phyloP scores from a whole-genome alignment of 1,140 invertebrate species.

The Magallana angulata region DNA sequence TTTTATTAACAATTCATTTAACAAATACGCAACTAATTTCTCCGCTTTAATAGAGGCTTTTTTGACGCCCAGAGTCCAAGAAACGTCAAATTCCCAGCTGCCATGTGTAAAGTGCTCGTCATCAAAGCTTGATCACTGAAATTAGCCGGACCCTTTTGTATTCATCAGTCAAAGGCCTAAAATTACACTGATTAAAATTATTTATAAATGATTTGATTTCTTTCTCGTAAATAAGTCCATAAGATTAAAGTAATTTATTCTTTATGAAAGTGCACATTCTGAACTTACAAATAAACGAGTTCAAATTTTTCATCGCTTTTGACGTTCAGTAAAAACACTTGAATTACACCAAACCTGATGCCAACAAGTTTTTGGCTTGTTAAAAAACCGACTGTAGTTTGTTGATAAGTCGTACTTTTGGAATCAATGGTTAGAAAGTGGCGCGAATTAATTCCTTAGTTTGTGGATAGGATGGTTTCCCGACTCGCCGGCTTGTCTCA shows the following conservation, averaged over 20 bases:
- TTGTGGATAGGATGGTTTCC: background rate
- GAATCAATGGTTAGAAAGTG: slow-evolving; percentile 1
- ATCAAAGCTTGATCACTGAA: background rate
- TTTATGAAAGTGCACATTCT: background rate
- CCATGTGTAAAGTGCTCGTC: background rate
- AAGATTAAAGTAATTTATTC: background rate
- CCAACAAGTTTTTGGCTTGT: background rate
- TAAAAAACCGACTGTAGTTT: background rate
- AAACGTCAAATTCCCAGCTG: background rate
- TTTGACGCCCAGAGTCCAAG: background rate
- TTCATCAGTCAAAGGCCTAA: background rate
- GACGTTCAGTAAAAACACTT: background rate
- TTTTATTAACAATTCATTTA: slow-evolving; percentile 35
- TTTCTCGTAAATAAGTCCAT: background rate
- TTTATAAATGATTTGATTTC: slow-evolving; percentile 3
- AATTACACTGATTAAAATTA: slow-evolving; percentile 15
- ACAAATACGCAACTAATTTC: background rate
- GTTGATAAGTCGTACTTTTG: background rate
- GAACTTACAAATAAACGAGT: slow-evolving; percentile 21
- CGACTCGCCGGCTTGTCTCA: background rate
- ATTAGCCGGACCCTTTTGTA: background rate
- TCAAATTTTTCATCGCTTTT: background rate
- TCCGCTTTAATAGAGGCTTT: background rate
- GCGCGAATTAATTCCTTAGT: slow-evolving; percentile 8
- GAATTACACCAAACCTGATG: background rate